Evolutionary conservation across 2,113 vertebrate genomes (phyloP), one percentile per base, ranked within the genome.

Genomic region (Egretta garzetta): DNA sequence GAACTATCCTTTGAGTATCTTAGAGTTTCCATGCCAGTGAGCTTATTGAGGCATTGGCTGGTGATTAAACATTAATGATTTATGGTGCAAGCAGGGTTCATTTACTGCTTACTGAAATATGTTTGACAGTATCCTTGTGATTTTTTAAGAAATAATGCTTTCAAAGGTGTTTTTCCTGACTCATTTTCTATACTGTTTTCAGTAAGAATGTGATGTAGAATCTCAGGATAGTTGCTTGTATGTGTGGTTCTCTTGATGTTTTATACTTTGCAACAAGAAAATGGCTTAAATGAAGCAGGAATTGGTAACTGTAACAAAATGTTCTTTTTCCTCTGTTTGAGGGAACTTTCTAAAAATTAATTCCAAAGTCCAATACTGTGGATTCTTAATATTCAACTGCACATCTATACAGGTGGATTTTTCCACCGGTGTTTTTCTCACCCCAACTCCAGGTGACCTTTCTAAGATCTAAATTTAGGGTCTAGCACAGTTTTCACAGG

Each of bases 1-100:
- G 97, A 98, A 96, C 97, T 98, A 97, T 98, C 98, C 98, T 98
- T 96, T 98, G 98, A 98, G 98, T 98, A 98, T 98, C 98, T 97
- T 96, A 91, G 95, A 94, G 80, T 98, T 98, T 98, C 98, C 97
- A 96, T 97, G 98, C 98, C 98, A 98, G 95, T 98, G 97, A 98
- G 97, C 95, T 98, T 98, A 98, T 97, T 97, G 98, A 98, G 96
- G 97, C 98, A 97, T 90, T 98, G 98, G 98, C 98, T 98, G 96
- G 98, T 98, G 98, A 98, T 98, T 98, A 98, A 98, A 98, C 98
- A 98, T 98, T 98, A 98, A 98, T 98, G 98, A 98, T 98, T 98
- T 98, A 98, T 98, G 97, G 96, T 97, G 91, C 88, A 96, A 98
- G 94, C n/a, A 96, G 94, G 98, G 97, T 98, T 98, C 98, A 98